A percentile compares a stretch with the other conserved stretches of the same genome.
phyloP scores from a whole-genome alignment of 2,113 vertebrate genomes.

The Scomber japonicus region DNA sequence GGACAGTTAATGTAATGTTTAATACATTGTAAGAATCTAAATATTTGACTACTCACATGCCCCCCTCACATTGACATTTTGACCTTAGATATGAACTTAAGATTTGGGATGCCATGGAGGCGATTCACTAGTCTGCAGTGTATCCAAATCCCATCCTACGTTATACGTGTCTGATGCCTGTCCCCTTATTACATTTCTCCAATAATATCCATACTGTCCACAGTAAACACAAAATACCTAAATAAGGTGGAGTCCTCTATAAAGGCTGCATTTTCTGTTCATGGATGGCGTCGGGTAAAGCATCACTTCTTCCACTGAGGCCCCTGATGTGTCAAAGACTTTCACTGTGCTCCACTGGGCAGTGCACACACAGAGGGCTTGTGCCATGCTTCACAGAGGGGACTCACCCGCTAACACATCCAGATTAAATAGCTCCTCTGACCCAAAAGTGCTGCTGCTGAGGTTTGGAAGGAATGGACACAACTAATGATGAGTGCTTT shows the following conservation, averaged over 20 bases:
- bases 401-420: slow-evolving; percentile 44
- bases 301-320: slow-evolving; percentile 73
- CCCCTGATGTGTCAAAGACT: slow-evolving; percentile 63
- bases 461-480: slow-evolving; percentile 23
- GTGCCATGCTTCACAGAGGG: slow-evolving; percentile 34
- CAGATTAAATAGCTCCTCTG: slow-evolving; percentile 60
- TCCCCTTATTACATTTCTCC: not conserved
- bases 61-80: not conserved
- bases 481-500: slow-evolving; percentile 49
- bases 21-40: not conserved
- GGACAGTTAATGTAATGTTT: slow-evolving; percentile 6
- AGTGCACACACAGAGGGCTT: slow-evolving; percentile 58
- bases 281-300: slow-evolving; percentile 42
- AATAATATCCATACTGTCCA: slow-evolving; percentile 8
- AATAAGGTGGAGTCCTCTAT: slow-evolving; percentile 45
- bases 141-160: not conserved
- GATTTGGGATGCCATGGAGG: not conserved
- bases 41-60: not conserved
- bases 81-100: not conserved
- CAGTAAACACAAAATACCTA: slow-evolving; percentile 45
- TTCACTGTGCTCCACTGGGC: slow-evolving; percentile 70
- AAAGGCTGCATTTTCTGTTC: slow-evolving; percentile 50
- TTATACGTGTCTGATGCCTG: no score
- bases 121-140: no score
- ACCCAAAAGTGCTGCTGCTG: slow-evolving; percentile 48